These are phyloP conservation scores for Gasterosteus aculeatus DNA, from an alignment of 2,113 vertebrate species.

Conservation along the genomic window DNA sequence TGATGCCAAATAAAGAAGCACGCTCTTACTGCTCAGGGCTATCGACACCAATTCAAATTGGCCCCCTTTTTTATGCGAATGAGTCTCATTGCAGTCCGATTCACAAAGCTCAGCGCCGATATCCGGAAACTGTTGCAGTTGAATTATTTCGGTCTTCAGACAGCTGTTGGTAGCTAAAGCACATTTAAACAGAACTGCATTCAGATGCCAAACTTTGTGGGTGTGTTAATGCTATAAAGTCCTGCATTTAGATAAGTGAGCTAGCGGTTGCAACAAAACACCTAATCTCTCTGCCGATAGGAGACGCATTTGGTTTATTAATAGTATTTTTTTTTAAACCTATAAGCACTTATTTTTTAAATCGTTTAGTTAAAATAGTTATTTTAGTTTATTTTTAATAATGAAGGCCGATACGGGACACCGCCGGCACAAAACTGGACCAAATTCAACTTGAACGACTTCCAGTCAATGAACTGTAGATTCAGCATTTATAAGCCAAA, in stretches of 20 bases:
- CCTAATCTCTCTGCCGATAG: not conserved
- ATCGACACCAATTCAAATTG: not conserved
- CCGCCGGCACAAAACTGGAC: conserved; percentile 24
- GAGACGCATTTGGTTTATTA: not conserved
- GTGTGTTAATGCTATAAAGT: not conserved
- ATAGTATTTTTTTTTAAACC: not conserved
- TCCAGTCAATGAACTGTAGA: conserved; percentile 15
- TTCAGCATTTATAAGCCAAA: conserved; percentile 37
- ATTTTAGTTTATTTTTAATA: not conserved
- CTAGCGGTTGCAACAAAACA: not conserved
- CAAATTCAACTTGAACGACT: conserved; percentile 58
- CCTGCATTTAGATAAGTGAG: not conserved
- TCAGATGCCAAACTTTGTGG: not conserved
- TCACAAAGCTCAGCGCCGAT: not conserved
- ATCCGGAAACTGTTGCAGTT: not conserved
- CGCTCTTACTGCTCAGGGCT: not conserved
- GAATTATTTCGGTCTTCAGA: not conserved
- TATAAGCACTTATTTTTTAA: not conserved
- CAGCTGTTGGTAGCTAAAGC: not conserved
- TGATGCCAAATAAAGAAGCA: not conserved
- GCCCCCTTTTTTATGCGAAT: not conserved
- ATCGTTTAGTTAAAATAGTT: too few species aligned
- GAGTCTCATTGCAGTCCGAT: not conserved
- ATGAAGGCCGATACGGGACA: not conserved
- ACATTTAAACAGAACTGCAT: not conserved